Percentiles rank a stretch among this genome's conserved stretches.
Evolutionary conservation across 2,888 invertebrate species (phyloP).

Genomic region (Coenonympha glycerion): DNA sequence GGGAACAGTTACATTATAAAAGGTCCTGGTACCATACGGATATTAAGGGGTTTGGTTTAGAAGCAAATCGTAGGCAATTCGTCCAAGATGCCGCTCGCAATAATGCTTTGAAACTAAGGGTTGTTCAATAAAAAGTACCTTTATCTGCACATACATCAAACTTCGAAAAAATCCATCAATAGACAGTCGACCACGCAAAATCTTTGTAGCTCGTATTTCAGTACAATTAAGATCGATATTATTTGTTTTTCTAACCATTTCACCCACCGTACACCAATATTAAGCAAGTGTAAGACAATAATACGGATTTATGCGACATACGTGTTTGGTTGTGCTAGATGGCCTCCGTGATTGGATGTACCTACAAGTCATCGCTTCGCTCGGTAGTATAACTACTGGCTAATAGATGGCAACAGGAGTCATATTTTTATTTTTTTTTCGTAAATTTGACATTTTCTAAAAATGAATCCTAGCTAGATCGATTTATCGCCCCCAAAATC

Average conservation of each 20-base stretch:
- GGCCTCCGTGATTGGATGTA: constrained; percentile 5
- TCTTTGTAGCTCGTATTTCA: not conserved
- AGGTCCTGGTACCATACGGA: constrained; percentile 9
- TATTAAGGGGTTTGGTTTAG: constrained; percentile 15
- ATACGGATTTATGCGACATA: constrained; percentile 25
- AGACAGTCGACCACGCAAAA: constrained; percentile 8
- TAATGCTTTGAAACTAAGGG: constrained; percentile 26
- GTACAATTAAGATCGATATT: constrained; percentile 6
- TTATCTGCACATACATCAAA: constrained; percentile 25
- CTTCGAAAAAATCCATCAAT: constrained; percentile 28
- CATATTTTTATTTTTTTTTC: too few relatives aligned
- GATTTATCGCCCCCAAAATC: too few relatives aligned
- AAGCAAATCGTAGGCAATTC: constrained; percentile 23
- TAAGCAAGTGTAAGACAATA: constrained; percentile 21
- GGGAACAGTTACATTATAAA: too few relatives aligned
- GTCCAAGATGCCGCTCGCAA: constrained; percentile 27
- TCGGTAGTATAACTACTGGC: too few relatives aligned
- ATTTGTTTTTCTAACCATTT: not conserved
- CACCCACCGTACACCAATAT: constrained; percentile 14
- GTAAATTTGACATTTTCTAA: too few relatives aligned
- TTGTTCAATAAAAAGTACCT: constrained; percentile 31
- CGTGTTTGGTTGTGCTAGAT: constrained; percentile 36
- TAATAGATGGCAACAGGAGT: too few relatives aligned
- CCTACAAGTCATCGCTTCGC: too few relatives aligned
- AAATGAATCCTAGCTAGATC: too few relatives aligned